Percentiles rank a stretch among this genome's conserved stretches.
These are phyloP conservation scores for Lysandra coridon DNA, from an alignment of 2,888 invertebrate species.

Conservation along the genomic window DNA sequence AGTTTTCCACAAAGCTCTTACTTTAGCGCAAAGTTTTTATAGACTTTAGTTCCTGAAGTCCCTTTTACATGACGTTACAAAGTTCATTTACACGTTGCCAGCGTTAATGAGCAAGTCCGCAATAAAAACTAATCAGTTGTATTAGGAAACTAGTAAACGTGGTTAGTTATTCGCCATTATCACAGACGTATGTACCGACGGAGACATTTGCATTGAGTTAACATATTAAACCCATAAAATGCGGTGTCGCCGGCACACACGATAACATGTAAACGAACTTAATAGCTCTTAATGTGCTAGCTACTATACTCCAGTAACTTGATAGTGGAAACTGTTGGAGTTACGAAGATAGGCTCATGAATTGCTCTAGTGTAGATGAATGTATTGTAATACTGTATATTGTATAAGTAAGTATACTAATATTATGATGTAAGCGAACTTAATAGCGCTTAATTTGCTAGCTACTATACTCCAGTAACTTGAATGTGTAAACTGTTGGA, in stretches of 20 bases:
- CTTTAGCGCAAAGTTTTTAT: too few relatives aligned
- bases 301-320: neutral
- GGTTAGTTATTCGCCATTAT: conserved; percentile 53
- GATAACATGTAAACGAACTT: conserved; percentile 44
- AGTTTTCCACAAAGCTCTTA: too few relatives aligned
- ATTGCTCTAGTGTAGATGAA: too few relatives aligned
- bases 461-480: neutral
- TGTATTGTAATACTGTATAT: too few relatives aligned
- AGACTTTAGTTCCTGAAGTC: too few relatives aligned
- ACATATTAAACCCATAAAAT: conserved; percentile 67
- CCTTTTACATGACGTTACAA: too few relatives aligned
- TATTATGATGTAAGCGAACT: conserved; percentile 40
- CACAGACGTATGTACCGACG: conserved; percentile 49
- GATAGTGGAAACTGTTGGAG: neutral
- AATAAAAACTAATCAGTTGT: conserved; percentile 5
- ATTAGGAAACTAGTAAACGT: conserved; percentile 27
- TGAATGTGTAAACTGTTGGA: neutral
- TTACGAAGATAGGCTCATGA: neutral
- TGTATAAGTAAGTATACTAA: too few relatives aligned
- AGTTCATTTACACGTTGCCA: neutral
- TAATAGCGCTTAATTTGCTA: conserved; percentile 33
- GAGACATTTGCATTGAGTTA: conserved; percentile 69
- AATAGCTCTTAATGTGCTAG: conserved; percentile 32
- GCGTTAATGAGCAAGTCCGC: neutral
- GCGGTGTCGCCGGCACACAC: conserved; percentile 56